A percentile compares a stretch with the other conserved stretches of the same genome.
Conservation (phyloP, 2,113 vertebrate genomes). For the Cariama cristata region DNA sequence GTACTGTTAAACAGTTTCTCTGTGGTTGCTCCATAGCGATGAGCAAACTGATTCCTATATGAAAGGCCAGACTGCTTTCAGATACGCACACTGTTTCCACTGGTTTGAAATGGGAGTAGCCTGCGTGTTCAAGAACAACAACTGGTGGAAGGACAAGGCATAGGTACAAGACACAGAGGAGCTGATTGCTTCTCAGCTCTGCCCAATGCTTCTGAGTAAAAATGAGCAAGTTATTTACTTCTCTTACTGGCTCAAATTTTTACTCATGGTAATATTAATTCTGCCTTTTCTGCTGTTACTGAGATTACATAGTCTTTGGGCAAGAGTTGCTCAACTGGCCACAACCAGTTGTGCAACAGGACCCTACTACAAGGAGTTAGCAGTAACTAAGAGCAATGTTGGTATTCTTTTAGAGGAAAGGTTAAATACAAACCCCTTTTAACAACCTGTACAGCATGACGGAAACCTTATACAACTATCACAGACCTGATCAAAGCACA, state of each 20-base stretch:
- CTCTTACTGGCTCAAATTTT: neutral
- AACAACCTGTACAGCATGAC: neutral
- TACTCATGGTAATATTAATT: neutral
- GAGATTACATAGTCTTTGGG: neutral
- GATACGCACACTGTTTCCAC: neutral
- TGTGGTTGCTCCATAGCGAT: neutral
- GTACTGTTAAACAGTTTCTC: conserved; percentile 19
- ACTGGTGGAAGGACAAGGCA: neutral
- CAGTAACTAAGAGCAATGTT: neutral
- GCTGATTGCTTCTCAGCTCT: neutral
- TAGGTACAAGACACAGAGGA: neutral
- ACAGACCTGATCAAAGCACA: conserved; percentile 12
- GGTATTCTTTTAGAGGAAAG: neutral
- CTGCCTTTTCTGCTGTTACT: neutral
- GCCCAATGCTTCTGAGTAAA: neutral
- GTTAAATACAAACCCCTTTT: neutral
- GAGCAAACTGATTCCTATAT: neutral
- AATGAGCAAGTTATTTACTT: neutral
- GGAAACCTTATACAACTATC: neutral
- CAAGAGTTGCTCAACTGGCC: neutral
- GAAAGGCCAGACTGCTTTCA: neutral
- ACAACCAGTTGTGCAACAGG: neutral
- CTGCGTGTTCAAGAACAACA: neutral
- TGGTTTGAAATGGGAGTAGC: neutral
- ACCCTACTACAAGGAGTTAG: neutral